Conservation (phyloP, 1,140 invertebrate genomes). For the Penaeus vannamei region DNA sequence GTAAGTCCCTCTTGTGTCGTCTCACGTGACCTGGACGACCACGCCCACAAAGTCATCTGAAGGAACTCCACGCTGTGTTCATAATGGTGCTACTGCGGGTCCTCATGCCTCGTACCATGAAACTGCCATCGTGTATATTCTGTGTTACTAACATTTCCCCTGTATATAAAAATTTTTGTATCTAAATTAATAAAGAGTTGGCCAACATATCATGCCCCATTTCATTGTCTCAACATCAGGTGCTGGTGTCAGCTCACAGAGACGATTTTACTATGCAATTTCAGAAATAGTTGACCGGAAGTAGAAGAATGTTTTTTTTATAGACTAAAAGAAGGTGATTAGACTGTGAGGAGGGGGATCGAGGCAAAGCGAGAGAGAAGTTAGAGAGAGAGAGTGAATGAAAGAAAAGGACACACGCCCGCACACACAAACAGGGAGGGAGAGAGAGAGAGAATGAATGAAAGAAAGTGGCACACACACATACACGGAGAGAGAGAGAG, state of each 20-base stretch:
- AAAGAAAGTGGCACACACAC: background rate
- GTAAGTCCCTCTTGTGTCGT: no score
- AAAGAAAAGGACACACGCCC: background rate
- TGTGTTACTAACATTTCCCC: slow-evolving; percentile 46
- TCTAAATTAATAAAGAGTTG: slow-evolving; percentile 61
- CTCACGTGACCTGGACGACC: background rate
- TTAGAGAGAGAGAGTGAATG: slow-evolving; percentile 8
- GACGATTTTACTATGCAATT: background rate
- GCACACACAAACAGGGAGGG: background rate
- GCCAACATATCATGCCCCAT: slow-evolving; percentile 43
- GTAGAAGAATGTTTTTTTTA: no score
- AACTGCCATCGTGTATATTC: slow-evolving; percentile 58
- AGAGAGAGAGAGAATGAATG: background rate
- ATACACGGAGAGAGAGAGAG: no score
- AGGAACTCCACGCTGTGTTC: background rate
- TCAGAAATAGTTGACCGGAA: background rate
- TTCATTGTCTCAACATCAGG: slow-evolving; percentile 3
- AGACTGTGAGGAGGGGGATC: no score
- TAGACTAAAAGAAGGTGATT: no score
- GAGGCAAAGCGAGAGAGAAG: background rate
- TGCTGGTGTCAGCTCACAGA: background rate
- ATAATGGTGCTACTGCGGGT: slow-evolving; percentile 9
- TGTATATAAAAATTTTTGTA: slow-evolving; percentile 57
- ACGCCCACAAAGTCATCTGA: background rate
- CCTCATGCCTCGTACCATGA: background rate